Evolutionary conservation across 92 coral and sea anemone genomes (phyloP), one percentile per base, ranked within the genome.

Genomic region (Diadumene lineata): DNA sequence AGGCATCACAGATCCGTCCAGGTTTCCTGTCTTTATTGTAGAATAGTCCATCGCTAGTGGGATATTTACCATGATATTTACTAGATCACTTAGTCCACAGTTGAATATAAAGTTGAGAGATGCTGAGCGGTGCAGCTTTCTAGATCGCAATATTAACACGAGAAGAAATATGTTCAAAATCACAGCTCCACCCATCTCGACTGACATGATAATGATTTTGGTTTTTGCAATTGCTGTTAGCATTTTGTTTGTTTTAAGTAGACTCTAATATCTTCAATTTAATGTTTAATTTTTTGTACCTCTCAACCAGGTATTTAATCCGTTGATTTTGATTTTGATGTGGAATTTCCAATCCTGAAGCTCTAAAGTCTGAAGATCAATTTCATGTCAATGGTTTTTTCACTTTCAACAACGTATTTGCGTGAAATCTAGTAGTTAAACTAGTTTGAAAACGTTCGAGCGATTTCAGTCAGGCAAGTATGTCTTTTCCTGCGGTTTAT

Each of bases 31-130:
- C 27, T 70, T 55, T 16, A 50, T 7, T 11, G 30, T 8, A 8
- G 51, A 15, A 11, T 27, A 50, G 30, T 70, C 62, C 43, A 50
- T 50, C 1, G 75, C 75, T 15, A 70, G 44, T 1, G 75, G 62
- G 23, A 50, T 27, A 15, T 7, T 50, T 2, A 70, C 30, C 31
- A 70, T 70, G 43, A 26, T 63, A 27, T 25, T 50, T 25, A 31
- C 34, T 28, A 26, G 34, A 27, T 70, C 75, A n/a, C 29, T 30
- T 13, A 70, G 22, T 48, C 58, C 62, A 28, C 43, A 50, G 63
- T 70, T 70, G 62, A 70, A 70, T 3, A 70, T 70, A 9, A 70
- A 21, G 34, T 70, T 68, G 7, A 21, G 13, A 16, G 61, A 51
- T 22, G 32, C 43, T 9, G 62, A 50, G 7, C 75, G 75, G 29